These are phyloP conservation scores for Acrocephalus scirpaceus DNA, from an alignment of 2,797 vertebrate species.

Conservation along the genomic window DNA sequence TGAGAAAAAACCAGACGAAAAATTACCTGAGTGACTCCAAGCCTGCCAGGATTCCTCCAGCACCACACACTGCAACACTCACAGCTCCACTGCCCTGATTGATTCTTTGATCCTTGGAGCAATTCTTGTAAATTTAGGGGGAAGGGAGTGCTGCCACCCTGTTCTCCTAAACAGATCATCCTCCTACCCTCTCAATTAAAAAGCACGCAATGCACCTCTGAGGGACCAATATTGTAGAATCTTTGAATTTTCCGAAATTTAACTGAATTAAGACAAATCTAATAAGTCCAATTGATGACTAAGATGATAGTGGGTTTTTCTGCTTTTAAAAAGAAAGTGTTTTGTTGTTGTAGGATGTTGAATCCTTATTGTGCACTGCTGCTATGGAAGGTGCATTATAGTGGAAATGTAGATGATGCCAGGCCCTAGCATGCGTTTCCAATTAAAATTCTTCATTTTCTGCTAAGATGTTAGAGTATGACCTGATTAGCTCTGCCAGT, in stretches of 20 bases:
- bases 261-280: background rate
- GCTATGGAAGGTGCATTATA: background rate
- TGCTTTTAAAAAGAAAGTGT: background rate
- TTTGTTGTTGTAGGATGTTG: background rate
- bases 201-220: background rate
- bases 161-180: background rate
- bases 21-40: background rate
- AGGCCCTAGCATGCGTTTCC: background rate
- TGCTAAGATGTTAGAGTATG: background rate
- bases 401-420: background rate
- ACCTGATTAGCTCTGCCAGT: conserved; percentile 26
- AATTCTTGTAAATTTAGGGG: background rate
- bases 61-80: background rate
- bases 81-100: background rate
- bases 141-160: background rate
- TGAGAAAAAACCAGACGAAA: background rate
- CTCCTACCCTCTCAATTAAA: background rate
- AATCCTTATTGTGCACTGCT: background rate
- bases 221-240: background rate
- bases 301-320: background rate
- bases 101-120: background rate
- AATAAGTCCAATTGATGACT: background rate
- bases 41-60: background rate
- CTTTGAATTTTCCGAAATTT: background rate
- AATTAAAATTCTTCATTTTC: conserved; percentile 42